Evolutionary conservation across 2,888 invertebrate genomes (phyloP), one percentile per base, ranked within the genome.

Genomic region (Criorhina ranunculi): DNA sequence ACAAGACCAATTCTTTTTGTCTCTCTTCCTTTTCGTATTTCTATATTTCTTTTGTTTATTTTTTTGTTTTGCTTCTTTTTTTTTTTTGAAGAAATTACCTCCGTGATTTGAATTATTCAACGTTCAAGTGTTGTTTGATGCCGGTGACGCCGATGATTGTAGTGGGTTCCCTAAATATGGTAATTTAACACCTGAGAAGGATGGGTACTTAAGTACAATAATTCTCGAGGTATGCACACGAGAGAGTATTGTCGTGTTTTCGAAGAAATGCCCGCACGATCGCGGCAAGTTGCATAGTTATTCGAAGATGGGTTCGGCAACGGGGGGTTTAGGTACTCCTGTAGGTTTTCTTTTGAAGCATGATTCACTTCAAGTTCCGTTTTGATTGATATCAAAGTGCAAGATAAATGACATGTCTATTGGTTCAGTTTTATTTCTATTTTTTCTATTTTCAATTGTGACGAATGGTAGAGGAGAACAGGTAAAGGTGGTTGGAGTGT

Each of bases 161-260:
- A 59, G 31, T 62, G 69, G n/a, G 81, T 49, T 73, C 33, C 62
- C 70, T 78, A 78, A 78, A 62, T 78, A 83, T 83, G 83, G 78
- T 83, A 83, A 83, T 83, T 78, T 83, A 83, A 83, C 83, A 83
- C 83, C 83, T 83, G 78, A 73, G 73, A 73, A 49, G 67, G 67
- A 73, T 67, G 49, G 55, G 67, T 59, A 57, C 60, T 69, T 66
- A 57, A 46, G 40, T 46, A 72, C 29, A 73, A 70, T 66, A 60
- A 62, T 53, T 55, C 49, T n/a, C 8, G 15, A 51, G 72, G 42
- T 67, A 78, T 44, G 64, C 3, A 35, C 35, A 49, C n/a, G 49
- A 51, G 46, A 46, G 40, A 11, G 29, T 53, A 19, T 42, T 57
- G n/a, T 76, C 37, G 37, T 51, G 29, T 55, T 67, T 69, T 24